These are phyloP conservation scores for Gallirallus australis DNA, from an alignment of 2,797 vertebrate species.

Conservation along the genomic window DNA sequence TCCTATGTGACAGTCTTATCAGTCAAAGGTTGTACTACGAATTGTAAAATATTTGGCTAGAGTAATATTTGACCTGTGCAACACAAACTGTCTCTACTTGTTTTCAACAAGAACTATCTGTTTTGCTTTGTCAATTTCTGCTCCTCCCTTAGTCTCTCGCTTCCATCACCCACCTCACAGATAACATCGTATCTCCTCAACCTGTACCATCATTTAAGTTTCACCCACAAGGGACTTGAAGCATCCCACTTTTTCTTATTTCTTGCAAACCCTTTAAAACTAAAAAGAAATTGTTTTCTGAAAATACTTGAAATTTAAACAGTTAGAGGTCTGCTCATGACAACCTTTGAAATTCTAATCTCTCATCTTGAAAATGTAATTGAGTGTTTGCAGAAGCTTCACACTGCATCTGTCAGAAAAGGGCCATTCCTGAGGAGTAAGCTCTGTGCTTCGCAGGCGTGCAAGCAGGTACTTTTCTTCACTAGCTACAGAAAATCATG, in stretches of 20 bases:
- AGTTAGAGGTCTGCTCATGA: background rate
- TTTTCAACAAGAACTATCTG: background rate
- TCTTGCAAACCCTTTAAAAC: background rate
- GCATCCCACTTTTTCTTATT: background rate
- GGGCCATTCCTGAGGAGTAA: background rate
- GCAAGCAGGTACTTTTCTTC: background rate
- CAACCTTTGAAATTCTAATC: constrained; percentile 5
- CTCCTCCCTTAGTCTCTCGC: background rate
- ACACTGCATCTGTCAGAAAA: background rate
- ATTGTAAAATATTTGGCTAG: background rate
- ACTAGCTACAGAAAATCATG: background rate
- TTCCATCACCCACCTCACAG: background rate
- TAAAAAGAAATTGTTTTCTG: background rate
- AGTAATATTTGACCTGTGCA: constrained; percentile 12
- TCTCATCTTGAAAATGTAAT: constrained; percentile 28
- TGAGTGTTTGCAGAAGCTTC: background rate
- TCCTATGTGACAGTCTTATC: constrained; percentile 29
- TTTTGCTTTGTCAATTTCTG: background rate
- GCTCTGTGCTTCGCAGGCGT: background rate
- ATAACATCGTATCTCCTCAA: background rate
- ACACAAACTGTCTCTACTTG: background rate
- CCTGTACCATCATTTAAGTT: background rate
- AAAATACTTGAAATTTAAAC: constrained; percentile 16
- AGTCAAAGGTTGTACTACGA: background rate
- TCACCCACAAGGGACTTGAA: background rate